phyloP scores from a whole-genome alignment of 2,113 vertebrate species.

The Cyanistes caeruleus region DNA sequence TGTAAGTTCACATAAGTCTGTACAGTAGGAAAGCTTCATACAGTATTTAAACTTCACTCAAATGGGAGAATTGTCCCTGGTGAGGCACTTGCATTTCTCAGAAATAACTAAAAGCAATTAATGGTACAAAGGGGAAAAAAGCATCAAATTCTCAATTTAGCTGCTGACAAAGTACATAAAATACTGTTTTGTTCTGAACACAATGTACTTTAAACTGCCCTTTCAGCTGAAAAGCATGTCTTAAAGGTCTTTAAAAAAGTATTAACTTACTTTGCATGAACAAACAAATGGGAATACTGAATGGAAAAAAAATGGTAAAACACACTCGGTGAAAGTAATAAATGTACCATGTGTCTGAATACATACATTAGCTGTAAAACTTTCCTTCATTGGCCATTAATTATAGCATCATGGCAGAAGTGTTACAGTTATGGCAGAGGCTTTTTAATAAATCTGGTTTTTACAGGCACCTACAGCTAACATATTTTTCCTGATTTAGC shows the following conservation, averaged over 20 bases:
- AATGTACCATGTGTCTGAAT: not conserved
- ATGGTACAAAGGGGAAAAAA: slow-evolving; percentile 23
- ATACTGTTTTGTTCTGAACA: slow-evolving; percentile 39
- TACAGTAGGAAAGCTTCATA: slow-evolving; percentile 22
- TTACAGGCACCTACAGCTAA: not conserved
- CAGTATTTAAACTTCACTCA: not conserved
- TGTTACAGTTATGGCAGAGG: not conserved
- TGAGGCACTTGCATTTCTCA: slow-evolving; percentile 8
- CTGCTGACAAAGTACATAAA: slow-evolving; percentile 24
- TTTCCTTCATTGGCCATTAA: not conserved
- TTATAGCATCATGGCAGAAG: not conserved
- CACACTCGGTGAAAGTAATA: not conserved
- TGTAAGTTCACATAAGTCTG: not conserved
- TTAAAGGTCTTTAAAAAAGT: slow-evolving; percentile 27
- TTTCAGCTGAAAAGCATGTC: slow-evolving; percentile 30
- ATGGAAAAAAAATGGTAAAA: not conserved
- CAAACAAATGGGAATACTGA: slow-evolving; percentile 23
- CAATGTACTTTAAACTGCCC: slow-evolving; percentile 3
- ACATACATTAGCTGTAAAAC: not conserved
- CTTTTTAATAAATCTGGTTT: not conserved
- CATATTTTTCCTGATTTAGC: not conserved
- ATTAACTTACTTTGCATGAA: slow-evolving; percentile 37
- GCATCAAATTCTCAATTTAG: slow-evolving; percentile 30
- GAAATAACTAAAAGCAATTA: slow-evolving; percentile 41
- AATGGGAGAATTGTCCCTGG: slow-evolving; percentile 3